Percentiles rank a stretch among this genome's conserved stretches.
phyloP scores from a whole-genome alignment of 2,797 vertebrate genomes.

The Sebastes hopkinsi region DNA sequence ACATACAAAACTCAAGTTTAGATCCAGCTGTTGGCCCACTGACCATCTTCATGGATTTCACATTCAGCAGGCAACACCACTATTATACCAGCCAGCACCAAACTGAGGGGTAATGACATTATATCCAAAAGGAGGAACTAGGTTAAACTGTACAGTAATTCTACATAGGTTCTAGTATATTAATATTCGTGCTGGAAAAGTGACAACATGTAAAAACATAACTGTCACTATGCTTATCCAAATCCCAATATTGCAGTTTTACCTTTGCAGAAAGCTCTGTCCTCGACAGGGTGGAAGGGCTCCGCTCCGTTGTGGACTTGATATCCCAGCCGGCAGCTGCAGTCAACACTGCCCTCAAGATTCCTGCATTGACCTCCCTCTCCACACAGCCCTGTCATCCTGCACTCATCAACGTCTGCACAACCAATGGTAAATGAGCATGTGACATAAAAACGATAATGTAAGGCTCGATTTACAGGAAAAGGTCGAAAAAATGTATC shows the following conservation, averaged over 20 bases:
- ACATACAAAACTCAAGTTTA: neutral
- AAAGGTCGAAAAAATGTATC: neutral
- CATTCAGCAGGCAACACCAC: neutral
- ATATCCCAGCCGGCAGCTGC: constrained; percentile 88
- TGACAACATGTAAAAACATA: neutral
- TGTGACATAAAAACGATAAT: neutral
- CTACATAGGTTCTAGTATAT: too few species aligned
- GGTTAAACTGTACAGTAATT: neutral
- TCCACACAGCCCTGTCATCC: constrained; percentile 80
- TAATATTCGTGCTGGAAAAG: neutral
- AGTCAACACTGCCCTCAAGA: constrained; percentile 86
- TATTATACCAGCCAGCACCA: neutral
- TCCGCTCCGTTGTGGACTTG: constrained; percentile 73
- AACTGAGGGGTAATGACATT: neutral
- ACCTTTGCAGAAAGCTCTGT: constrained; percentile 85
- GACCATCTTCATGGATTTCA: neutral
- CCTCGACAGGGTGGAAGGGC: constrained; percentile 80
- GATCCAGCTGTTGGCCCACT: neutral
- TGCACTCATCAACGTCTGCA: constrained; percentile 91
- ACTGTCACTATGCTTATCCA: neutral
- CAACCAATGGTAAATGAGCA: neutral
- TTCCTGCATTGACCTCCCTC: constrained; percentile 86
- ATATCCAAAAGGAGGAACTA: neutral
- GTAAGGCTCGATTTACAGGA: neutral
- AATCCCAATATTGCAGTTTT: neutral